Base-by-base conservation (phyloP, 1,140 invertebrate species). In the Trichonephila inaurata region DNA sequence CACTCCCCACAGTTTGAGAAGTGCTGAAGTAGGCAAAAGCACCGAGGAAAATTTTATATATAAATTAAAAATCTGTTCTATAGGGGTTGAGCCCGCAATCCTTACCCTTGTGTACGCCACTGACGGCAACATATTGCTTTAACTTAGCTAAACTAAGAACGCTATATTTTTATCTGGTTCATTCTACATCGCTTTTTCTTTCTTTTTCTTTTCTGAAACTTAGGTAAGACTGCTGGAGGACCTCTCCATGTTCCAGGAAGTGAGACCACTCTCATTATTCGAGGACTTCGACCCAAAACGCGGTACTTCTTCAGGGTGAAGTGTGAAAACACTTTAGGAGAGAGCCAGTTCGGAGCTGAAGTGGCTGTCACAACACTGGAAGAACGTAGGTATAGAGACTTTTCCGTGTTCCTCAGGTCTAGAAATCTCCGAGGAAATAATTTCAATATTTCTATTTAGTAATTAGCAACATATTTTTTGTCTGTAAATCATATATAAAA, bases 291-390 rank as follows among this genome's bases (percentile, higher is more conserved):
- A 95, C 98, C 99, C n/a, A 98, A 98, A 6, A 99, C 98, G 0
- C 98, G 98, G 1, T 99, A 99, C 95, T 98, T 99, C 95, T 97
- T 99, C 91, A 96, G 98, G 89, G 98, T 99, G 94, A 97, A 98
- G 21, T 99, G 98, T 93, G 98, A 99, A 96, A 99, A 99, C 95
- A 98, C 98, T 96, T 97, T 99, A 94, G 99, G 99, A 58, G 97
- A 97, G 1, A 98, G 98, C 10, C 97, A 98, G 95, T 98, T 98
- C 0, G 99, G 98, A 3, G 98, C 98, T 94, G 98, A 98, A 21
- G 98, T 99, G 0, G 98, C 98, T 0, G 98, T 99, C 92, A 98
- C 98, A 88, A 99, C 98, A 72, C 98, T 98, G 64, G 98, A 99
- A 96, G 98, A 99, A 97, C 97, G 97, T 97, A 94, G 90, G 94